Conservation (phyloP, 1,140 invertebrate species). For the Lamellibrachia luymesi region DNA sequence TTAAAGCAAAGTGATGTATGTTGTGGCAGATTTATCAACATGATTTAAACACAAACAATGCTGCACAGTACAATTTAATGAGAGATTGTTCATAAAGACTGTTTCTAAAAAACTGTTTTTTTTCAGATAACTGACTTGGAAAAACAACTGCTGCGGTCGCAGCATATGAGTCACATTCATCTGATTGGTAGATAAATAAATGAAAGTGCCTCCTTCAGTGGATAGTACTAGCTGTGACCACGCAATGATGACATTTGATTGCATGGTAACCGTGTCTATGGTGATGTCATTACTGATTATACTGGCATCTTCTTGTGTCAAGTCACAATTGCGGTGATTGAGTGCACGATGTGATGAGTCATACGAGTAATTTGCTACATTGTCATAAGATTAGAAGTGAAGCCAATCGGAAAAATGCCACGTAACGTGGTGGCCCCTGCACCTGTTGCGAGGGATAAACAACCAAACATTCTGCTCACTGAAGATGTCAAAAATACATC, state of each 20-base stretch:
- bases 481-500: not conserved
- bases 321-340: not conserved
- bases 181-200: not conserved
- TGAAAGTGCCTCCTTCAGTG: not conserved
- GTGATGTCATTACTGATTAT: not conserved
- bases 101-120: not conserved
- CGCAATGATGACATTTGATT: not conserved
- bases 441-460: not conserved
- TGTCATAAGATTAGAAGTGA: not conserved
- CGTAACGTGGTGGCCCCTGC: not conserved
- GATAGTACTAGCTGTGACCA: not conserved
- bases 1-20: too few relatives aligned
- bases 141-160: not conserved
- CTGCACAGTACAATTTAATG: too few relatives aligned
- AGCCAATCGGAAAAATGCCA: not conserved
- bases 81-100: not conserved
- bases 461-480: not conserved
- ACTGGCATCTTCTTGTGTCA: not conserved
- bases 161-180: not conserved
- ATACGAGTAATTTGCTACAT: not conserved
- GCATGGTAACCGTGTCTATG: not conserved
- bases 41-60: too few relatives aligned
- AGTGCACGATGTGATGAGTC: not conserved
- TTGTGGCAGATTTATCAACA: too few relatives aligned
- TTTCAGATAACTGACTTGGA: not conserved